These are phyloP conservation scores for Pyrrhosoma nymphula DNA, from an alignment of 2,888 invertebrate species.

Conservation along the genomic window DNA sequence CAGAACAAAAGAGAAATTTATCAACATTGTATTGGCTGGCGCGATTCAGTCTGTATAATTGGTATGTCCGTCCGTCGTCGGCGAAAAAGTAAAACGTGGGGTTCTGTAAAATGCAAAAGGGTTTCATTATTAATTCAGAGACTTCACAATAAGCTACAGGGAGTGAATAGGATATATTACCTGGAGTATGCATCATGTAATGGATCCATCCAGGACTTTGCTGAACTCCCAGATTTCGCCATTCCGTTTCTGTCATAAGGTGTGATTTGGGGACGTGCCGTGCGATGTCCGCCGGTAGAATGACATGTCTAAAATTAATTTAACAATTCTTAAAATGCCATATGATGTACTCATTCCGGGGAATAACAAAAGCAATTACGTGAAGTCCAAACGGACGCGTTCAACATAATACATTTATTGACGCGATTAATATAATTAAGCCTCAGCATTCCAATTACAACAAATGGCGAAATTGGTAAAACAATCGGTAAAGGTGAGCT, in stretches of 20 bases:
- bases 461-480: too few species aligned
- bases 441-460: too few species aligned
- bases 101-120: slow-evolving; percentile 80
- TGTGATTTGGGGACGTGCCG: slow-evolving; percentile 92
- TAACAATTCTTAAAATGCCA: slow-evolving; percentile 12
- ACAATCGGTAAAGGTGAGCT: too few species aligned
- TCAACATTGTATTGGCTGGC: slow-evolving; percentile 37
- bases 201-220: slow-evolving; percentile 95
- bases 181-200: slow-evolving; percentile 94
- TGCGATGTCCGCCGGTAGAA: slow-evolving; percentile 91
- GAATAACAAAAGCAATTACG: neutral
- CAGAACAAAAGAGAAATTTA: neutral
- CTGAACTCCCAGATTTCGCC: slow-evolving; percentile 96
- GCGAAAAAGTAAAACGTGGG: slow-evolving; percentile 91
- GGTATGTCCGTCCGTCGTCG: slow-evolving; percentile 78
- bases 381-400: neutral
- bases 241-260: slow-evolving; percentile 96
- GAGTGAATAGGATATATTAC: slow-evolving; percentile 74
- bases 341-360: neutral
- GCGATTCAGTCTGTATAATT: neutral
- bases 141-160: neutral
- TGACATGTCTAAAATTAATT: slow-evolving; percentile 87
- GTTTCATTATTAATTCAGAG: neutral
- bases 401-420: too few species aligned
- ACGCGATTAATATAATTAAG: too few species aligned